Evolutionary conservation across 2,888 invertebrate genomes (phyloP).

Genomic region (Omphaloscelis lunosa): DNA sequence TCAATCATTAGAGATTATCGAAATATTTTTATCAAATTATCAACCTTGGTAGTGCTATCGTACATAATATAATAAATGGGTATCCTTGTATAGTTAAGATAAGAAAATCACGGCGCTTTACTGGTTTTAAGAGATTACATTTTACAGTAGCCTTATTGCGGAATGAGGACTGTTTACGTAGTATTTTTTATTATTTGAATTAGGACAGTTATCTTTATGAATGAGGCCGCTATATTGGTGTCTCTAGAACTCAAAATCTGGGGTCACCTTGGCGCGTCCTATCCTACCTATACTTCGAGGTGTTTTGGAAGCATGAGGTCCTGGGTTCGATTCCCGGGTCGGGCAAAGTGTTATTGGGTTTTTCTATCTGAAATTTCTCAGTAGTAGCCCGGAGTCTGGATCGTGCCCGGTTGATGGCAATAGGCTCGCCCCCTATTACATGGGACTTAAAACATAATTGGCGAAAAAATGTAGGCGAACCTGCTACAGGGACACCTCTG

Average conservation of each 20-base stretch:
- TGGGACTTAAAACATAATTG: no score
- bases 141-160: conserved; percentile 36
- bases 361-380: no score
- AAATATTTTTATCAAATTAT: conserved; percentile 37
- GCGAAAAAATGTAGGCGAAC: no score
- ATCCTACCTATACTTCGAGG: no score
- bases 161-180: conserved; percentile 37
- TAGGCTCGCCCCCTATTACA: no score
- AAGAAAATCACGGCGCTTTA: conserved; percentile 46
- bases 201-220: conserved; percentile 23
- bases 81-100: conserved; percentile 42
- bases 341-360: no score
- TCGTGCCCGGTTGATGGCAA: no score
- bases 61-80: conserved; percentile 11
- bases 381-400: no score
- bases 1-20: conserved; percentile 30
- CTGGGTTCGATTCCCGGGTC: no score
- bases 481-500: no score
- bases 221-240: conserved; percentile 32
- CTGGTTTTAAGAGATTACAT: conserved; percentile 24
- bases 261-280: conserved; percentile 1
- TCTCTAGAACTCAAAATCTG: neutral
- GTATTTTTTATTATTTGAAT: conserved; percentile 38
- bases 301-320: no score
- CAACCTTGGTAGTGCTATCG: conserved; percentile 44